Evolutionary conservation across 2,113 vertebrate genomes (phyloP), one percentile per base, ranked within the genome.

Genomic region (Maccullochella peelii): DNA sequence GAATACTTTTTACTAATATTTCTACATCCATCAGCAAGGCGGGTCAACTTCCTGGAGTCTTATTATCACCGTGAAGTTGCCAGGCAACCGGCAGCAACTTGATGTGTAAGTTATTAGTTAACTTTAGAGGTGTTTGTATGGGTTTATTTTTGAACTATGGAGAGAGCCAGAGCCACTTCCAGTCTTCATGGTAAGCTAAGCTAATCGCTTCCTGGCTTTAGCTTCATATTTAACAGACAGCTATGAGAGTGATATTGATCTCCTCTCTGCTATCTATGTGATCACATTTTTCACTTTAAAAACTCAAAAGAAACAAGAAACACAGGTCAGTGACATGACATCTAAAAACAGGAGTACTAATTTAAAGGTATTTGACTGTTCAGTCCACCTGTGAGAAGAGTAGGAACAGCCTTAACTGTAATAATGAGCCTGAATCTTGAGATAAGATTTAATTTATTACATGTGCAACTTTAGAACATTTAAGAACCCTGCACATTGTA

Each of bases 381-480:
- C 44, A 50, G 67, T 49, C 42, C 27, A 36, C 30, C 8, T 73
- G 25, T 61, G 57, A 47, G 18, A 36, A n/a, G 21, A 75, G 12
- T 14, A 30, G 2, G 0, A 16, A 20, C 15, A 18, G n/a, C 20
- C 4, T 16, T 62, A 5, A 10, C 6, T 14, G 8, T 47, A 77
- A 57, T n/a, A 57, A 82, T 16, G 20, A 79, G 23, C 40, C 69
- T 23, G 44, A 67, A 44, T 52, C n/a, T 50, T 66, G 36, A 72
- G 40, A 50, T 65, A 5, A 16, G 4, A 25, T 54, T 30, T 12
- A 0, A 63, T 86, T 69, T 70, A 69, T 70, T 83, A 38, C 59
- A 76, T 54, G 66, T 74, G 25, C 49, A 79, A 33, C 49, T 61
- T 69, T 12, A 61, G 20, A 58, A 66, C 66, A 76, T 76, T 49